phyloP scores from a whole-genome alignment of 2,888 invertebrate species.

The Drosophila testacea region DNA sequence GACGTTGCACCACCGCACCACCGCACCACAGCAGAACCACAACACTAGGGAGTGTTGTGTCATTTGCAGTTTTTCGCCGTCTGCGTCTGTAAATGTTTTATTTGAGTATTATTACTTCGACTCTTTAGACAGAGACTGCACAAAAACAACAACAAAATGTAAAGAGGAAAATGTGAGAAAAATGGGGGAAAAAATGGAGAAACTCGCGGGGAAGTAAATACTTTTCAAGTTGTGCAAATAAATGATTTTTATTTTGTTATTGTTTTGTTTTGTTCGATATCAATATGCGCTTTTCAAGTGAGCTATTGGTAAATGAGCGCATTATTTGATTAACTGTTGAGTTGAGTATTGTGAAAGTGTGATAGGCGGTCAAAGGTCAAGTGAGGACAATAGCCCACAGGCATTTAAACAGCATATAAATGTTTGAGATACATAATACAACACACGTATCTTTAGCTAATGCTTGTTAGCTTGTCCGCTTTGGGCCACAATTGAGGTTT shows the following conservation, averaged over 20 bases:
- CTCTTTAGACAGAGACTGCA: slow-evolving; percentile 59
- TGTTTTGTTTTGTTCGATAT: slow-evolving; percentile 4
- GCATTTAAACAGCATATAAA: slow-evolving; percentile 1
- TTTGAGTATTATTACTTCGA: slow-evolving; percentile 78
- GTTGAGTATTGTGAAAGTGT: neutral
- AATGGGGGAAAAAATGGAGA: neutral
- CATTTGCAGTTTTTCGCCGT: slow-evolving; percentile 76
- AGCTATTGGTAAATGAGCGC: slow-evolving; percentile 22
- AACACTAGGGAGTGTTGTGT: slow-evolving; percentile 66
- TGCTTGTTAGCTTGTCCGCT: slow-evolving; percentile 63
- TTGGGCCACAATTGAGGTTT: slow-evolving; percentile 65
- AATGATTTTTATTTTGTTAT: slow-evolving; percentile 1
- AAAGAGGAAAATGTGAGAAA: neutral
- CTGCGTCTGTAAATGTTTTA: slow-evolving; percentile 77
- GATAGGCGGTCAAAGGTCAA: neutral
- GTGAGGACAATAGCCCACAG: slow-evolving; percentile 2
- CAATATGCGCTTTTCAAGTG: slow-evolving; percentile 17
- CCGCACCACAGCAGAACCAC: slow-evolving; percentile 3
- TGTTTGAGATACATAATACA: slow-evolving; percentile 6
- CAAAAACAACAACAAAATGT: slow-evolving; percentile 23
- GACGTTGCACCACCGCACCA: slow-evolving; percentile 49
- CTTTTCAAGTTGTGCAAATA: slow-evolving; percentile 39
- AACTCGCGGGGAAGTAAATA: neutral
- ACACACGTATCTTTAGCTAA: slow-evolving; percentile 42
- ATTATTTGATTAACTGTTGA: slow-evolving; percentile 24